Base-by-base conservation (phyloP, 2,797 vertebrate species). In the Anguilla pacifica region DNA sequence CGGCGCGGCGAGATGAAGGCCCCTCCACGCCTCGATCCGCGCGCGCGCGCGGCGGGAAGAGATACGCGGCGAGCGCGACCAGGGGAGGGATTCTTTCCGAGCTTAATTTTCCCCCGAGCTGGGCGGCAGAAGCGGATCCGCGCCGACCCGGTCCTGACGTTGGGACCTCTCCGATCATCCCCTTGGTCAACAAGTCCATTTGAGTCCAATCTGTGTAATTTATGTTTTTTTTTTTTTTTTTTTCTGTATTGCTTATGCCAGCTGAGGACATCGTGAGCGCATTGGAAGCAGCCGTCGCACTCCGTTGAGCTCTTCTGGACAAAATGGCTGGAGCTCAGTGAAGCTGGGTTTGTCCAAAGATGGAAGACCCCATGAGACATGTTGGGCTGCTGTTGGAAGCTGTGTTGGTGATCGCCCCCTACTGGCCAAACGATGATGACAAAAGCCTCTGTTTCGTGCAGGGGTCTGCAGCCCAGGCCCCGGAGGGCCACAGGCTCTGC, bases 1-100 rank as follows among this genome's bases (percentile, higher is more conserved):
- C 95, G 94, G 89, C 35, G 82, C 82, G 17, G 51, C 31, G 31
- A 83, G 82, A 83, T 57, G 84, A 43, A 39, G 59, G 67, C 84
- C 35, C 35, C 1, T 64, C 39, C 22, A 1, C 35, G 22, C 53
- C 13, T 10, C 61, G 35, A 0, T 35, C 35, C n/a, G n/a, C 19
- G 17, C 22, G 15, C 13, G 6, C 7, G 39, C 25, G 11, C n/a
- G 2, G 9, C 19, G 28, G 3, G 28, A 85, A 49, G 46, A 1
- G 59, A 49, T n/a, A 67, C 51, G 1, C 35, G 35, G 35, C 49
- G 7, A 7, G 28, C 7, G 72, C 28, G 13, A 57, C 31, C 0
- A 84, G 28, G 35, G 35, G 15, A 31, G 35, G 51, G 22, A 57
- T 84, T 84, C 53, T 28, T 57, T 31, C n/a, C 53, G 1, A 35